Evolutionary conservation across 2,888 invertebrate species (phyloP).

Genomic region (Drosophila mayaguana): DNA sequence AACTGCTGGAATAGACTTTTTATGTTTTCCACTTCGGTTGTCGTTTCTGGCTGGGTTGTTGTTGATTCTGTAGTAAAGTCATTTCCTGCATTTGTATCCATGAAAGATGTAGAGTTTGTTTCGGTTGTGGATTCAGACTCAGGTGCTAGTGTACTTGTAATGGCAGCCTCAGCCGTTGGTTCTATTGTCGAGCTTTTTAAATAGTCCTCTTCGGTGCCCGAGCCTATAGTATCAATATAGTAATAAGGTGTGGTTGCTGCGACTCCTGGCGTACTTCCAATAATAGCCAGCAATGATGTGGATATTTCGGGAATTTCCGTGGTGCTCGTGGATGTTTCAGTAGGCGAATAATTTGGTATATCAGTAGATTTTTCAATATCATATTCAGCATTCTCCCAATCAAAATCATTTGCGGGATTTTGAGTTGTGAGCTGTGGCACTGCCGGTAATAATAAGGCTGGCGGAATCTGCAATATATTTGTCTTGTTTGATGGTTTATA

Average conservation of each 20-base stretch:
- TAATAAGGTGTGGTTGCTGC: constrained; percentile 34
- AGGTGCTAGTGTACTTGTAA: neutral
- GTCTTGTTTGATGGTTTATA: constrained; percentile 48
- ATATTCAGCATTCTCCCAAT: neutral
- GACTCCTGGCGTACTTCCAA: constrained; percentile 44
- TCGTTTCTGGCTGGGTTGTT: neutral
- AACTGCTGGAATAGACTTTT: neutral
- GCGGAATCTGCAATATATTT: neutral
- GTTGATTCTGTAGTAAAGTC: neutral
- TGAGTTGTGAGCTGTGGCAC: neutral
- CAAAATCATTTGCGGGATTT: neutral
- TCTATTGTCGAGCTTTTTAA: neutral
- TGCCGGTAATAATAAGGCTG: neutral
- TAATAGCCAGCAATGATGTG: constrained; percentile 46
- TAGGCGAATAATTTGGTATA: constrained; percentile 13
- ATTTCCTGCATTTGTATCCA: too few species aligned
- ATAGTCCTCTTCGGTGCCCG: neutral
- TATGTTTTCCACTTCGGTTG: neutral
- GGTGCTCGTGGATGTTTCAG: constrained; percentile 22
- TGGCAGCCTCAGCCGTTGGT: neutral
- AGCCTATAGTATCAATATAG: neutral
- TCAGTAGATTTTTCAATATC: neutral
- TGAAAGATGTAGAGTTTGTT: neutral
- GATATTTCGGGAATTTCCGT: constrained; percentile 34
- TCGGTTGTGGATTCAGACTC: constrained; percentile 11